Evolutionary conservation across 2,888 invertebrate genomes (phyloP).

Genomic region (Aradus depressus): DNA sequence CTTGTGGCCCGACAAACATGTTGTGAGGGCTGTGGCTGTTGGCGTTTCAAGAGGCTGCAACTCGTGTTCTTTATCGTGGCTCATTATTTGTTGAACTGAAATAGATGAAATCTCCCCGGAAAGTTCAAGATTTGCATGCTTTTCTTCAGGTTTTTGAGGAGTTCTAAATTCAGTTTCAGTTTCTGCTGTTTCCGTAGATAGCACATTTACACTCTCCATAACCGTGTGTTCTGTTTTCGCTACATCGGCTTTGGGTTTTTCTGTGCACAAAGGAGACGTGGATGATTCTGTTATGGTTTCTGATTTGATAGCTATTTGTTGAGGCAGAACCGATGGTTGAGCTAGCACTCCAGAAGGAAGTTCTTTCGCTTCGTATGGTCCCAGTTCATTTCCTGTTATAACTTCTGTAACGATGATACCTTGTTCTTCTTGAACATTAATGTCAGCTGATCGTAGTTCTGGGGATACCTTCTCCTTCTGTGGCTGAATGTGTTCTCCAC

Average conservation of each 20-base stretch:
- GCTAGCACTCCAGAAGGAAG: slow-evolving; percentile 39
- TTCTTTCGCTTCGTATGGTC: slow-evolving; percentile 36
- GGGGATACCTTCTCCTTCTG: slow-evolving; percentile 37
- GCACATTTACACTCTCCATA: slow-evolving; percentile 32
- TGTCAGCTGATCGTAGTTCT: slow-evolving; percentile 38
- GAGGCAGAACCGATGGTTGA: slow-evolving; percentile 39
- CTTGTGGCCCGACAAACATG: slow-evolving; percentile 29
- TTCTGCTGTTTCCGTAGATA: slow-evolving; percentile 38
- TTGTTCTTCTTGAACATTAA: slow-evolving; percentile 39
- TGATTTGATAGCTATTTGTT: slow-evolving; percentile 41
- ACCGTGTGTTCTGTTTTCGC: slow-evolving; percentile 36
- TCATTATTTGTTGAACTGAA: slow-evolving; percentile 39
- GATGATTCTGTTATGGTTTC: slow-evolving; percentile 41
- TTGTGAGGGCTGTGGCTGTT: slow-evolving; percentile 28
- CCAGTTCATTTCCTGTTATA: slow-evolving; percentile 42
- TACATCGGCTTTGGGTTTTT: slow-evolving; percentile 36
- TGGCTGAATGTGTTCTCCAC: slow-evolving; percentile 42
- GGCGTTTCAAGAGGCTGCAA: slow-evolving; percentile 36
- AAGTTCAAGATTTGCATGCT: slow-evolving; percentile 36
- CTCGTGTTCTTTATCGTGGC: slow-evolving; percentile 41
- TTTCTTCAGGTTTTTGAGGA: slow-evolving; percentile 43
- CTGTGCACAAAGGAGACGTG: slow-evolving; percentile 35
- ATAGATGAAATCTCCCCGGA: slow-evolving; percentile 33
- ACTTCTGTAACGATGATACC: slow-evolving; percentile 43
- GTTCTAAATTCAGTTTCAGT: slow-evolving; percentile 41